Conservation (phyloP, 2,113 vertebrate species). For the Chinchilla lanigera region DNA sequence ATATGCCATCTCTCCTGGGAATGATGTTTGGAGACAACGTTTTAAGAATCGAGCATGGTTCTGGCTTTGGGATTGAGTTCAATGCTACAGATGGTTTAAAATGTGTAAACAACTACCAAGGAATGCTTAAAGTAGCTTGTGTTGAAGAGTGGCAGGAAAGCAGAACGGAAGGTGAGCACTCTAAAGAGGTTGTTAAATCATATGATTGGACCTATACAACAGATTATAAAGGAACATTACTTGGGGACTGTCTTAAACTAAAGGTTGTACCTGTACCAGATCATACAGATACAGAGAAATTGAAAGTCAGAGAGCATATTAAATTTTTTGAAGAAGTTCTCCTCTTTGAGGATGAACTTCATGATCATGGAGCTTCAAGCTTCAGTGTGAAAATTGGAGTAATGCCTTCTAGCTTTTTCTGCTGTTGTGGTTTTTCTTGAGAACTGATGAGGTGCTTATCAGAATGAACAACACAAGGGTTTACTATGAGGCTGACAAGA, state of each 20-base stretch:
- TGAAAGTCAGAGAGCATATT: conserved; percentile 97
- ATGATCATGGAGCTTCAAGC: conserved; percentile 98
- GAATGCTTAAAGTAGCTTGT: conserved; percentile 96
- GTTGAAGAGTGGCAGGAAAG: conserved; percentile 98
- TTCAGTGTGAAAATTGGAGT: conserved; percentile 95
- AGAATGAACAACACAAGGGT: too few species aligned
- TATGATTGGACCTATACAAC: conserved; percentile 99
- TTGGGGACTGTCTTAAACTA: conserved; percentile 91
- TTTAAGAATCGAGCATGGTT: conserved; percentile 93
- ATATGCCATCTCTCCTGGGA: conserved; percentile 96
- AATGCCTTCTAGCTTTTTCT: too few species aligned
- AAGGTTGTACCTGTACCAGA: conserved; percentile 93
- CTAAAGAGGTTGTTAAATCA: conserved; percentile 94
- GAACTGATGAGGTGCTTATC: too few species aligned
- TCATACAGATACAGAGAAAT: conserved; percentile 95
- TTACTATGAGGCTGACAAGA: too few species aligned
- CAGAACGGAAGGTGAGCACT: conserved; percentile 95
- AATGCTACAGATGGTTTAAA: conserved; percentile 95
- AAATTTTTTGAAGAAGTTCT: conserved; percentile 98
- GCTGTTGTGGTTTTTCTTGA: too few species aligned
- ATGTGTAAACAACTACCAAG: conserved; percentile 94
- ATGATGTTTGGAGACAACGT: conserved; percentile 99
- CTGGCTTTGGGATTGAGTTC: conserved; percentile 96
- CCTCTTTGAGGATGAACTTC: conserved; percentile 97
- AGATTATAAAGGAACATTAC: conserved; percentile 96